These are phyloP conservation scores for Capra hircus DNA, from an alignment of 2,113 vertebrate species.

Conservation along the genomic window DNA sequence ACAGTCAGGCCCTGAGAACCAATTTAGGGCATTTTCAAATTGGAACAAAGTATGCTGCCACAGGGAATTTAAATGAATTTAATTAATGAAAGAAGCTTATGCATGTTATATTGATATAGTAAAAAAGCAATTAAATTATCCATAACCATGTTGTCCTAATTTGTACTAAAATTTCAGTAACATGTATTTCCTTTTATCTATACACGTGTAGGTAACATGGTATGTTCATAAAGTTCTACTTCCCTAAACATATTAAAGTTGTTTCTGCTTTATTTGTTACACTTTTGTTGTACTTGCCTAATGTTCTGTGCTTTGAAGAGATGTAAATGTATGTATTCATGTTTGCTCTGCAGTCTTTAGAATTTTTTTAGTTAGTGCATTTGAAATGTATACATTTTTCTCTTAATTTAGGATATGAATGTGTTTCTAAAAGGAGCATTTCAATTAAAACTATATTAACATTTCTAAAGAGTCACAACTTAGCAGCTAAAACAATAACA, in stretches of 20 bases:
- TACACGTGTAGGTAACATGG: neutral
- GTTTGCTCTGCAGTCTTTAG: neutral
- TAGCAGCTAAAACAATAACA: neutral
- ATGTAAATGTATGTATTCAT: neutral
- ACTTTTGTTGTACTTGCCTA: neutral
- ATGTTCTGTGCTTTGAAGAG: neutral
- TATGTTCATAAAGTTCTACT: neutral
- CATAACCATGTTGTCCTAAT: neutral
- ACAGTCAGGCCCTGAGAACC: neutral
- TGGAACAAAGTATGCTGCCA: neutral
- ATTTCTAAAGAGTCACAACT: neutral
- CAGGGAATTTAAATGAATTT: neutral
- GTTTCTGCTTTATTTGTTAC: neutral
- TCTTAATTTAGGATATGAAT: neutral
- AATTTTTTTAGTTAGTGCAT: neutral
- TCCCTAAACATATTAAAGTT: neutral
- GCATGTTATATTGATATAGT: rapidly evolving
- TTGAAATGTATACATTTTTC: neutral
- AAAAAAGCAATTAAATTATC: neutral
- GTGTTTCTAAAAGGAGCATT: neutral
- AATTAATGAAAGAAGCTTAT: neutral
- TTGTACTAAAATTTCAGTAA: neutral
- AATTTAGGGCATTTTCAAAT: neutral
- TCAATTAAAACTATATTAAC: neutral
- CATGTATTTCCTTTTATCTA: neutral